Evolutionary conservation across 2,797 vertebrate species (phyloP).

Genomic region (Sebastes oblongus): DNA sequence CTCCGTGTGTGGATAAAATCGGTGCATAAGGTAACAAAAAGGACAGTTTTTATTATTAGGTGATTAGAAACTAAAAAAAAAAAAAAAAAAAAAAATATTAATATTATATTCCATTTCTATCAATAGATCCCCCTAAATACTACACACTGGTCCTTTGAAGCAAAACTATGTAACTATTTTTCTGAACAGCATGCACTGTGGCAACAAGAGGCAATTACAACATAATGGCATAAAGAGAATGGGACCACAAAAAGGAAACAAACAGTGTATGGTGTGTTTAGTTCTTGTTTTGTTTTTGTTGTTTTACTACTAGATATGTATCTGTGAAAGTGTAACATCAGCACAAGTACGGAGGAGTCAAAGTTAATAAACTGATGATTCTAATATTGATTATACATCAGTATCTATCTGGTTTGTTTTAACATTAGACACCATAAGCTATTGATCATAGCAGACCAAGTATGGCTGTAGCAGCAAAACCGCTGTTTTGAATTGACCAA

Average conservation of each 20-base stretch:
- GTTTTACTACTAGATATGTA: background rate
- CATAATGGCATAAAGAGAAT: no score
- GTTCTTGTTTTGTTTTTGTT: background rate
- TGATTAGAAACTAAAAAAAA: background rate
- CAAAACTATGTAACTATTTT: background rate
- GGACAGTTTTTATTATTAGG: background rate
- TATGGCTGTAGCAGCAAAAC: background rate
- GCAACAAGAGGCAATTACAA: background rate
- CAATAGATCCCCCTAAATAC: background rate
- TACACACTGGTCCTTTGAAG: background rate
- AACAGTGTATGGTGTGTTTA: background rate
- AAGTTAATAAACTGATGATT: background rate
- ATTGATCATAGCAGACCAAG: background rate
- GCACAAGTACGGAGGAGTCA: background rate
- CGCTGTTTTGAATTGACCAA: background rate
- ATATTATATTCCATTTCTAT: background rate
- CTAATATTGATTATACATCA: background rate
- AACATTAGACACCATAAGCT: background rate
- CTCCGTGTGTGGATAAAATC: accelerated
- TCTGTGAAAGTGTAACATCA: background rate
- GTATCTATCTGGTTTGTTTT: background rate
- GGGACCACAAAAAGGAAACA: no score
- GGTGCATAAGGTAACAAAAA: background rate
- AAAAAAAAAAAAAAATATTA: background rate
- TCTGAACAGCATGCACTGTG: background rate